A percentile compares a stretch with the other conserved stretches of the same genome.
These are phyloP conservation scores for Caenorhabditis virilis DNA, from an alignment of 2,888 invertebrate species.

Conservation along the genomic window DNA sequence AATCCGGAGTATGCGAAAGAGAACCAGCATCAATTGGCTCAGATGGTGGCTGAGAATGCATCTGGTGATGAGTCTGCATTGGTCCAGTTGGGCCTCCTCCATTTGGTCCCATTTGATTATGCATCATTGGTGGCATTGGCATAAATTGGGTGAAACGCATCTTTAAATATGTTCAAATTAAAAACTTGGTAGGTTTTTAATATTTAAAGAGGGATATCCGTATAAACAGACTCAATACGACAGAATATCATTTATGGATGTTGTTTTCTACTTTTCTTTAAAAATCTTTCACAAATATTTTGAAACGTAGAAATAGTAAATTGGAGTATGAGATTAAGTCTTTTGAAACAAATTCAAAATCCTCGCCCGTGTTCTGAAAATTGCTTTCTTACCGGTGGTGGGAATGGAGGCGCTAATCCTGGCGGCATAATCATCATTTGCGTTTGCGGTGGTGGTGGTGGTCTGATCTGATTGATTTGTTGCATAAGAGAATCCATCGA, in stretches of 20 bases:
- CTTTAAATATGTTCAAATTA: conserved; percentile 5
- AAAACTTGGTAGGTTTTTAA: no score
- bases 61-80: background rate
- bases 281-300: no score
- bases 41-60: conserved; percentile 43
- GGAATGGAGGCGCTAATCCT: conserved; percentile 15
- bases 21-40: conserved; percentile 42
- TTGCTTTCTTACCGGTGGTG: conserved; percentile 19
- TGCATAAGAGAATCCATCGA: conserved; percentile 12
- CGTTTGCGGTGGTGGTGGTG: conserved; percentile 7
- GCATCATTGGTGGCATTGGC: conserved; percentile 21
- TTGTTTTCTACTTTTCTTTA: no score
- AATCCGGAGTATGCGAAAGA: conserved; percentile 44
- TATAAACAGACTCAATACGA: no score
- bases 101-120: conserved; percentile 16
- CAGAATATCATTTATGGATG: no score
- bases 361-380: background rate
- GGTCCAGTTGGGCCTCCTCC: conserved; percentile 10
- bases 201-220: no score
- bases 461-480: conserved; percentile 14
- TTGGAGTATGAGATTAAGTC: no score
- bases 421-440: conserved; percentile 41
- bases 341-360: no score
- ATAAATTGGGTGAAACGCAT: conserved; percentile 23
- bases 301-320: no score